Base-by-base conservation (phyloP, 1,140 invertebrate species). In the Heliconius himera region DNA sequence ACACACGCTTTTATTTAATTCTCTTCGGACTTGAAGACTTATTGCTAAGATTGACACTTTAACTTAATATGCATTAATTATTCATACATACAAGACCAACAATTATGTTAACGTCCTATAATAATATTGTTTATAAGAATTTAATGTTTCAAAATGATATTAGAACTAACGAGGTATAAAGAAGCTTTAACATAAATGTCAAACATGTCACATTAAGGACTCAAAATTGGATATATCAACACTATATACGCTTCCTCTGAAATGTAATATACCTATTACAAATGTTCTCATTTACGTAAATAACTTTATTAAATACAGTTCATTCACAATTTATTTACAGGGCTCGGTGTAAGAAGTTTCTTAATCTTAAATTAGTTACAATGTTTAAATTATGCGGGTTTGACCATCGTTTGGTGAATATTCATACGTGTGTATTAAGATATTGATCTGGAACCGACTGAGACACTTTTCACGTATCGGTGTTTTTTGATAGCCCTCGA, bases 321-420 rank as follows among this genome's bases (percentile, higher is more conserved):
- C 54, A 26, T 74, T 78, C 22, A 70, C 8, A 66, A 74, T 73
- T 78, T 74, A 78, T 74, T 66, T 33, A 66, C 41, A 16, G 1
- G 20, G 73, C 38, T 70, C 38, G 33, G 49, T 51, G 71, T 79
- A 70, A 79, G 73, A 26, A 56, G 66, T 41, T 51, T 71, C 36
- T 74, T 20, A 51, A 51, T 51, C 18, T 51, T 79, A 75, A 79
- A 75, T 79, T 75, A 79, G 71, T 70, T 75, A 51, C 41, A 56
- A 77, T 81, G 79, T 77, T 70, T 81, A 78, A 78, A 78, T 81
- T 78, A 81, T 81, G 73, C 76, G 74, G 74, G 46, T 71, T 36
- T 70, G 54, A n/a, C 9, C 56, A 56, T 81, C 76, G 46, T 36
- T 33, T 51, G 70, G 66, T 81, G 73, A 81, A 81, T 75, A 77